phyloP scores from a whole-genome alignment of 1,140 invertebrate species.

The Asbolus verrucosus region DNA sequence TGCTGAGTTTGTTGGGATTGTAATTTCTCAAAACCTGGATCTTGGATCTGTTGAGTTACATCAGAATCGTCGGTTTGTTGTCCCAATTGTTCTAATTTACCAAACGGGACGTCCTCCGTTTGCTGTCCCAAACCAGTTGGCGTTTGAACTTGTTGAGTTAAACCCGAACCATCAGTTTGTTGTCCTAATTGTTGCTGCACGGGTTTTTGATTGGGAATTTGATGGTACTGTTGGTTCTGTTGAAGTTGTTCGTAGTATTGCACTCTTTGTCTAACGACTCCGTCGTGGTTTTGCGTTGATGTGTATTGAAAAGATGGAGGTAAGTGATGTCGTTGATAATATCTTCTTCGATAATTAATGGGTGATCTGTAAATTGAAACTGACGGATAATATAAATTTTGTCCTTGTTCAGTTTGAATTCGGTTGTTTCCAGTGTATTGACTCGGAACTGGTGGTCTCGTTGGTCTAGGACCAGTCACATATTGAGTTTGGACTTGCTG shows the following conservation, averaged over 20 bases:
- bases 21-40: too few species aligned
- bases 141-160: not conserved
- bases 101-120: too few species aligned
- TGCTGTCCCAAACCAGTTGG: not conserved
- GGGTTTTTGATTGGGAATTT: too few species aligned
- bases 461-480: too few species aligned
- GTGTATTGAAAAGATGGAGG: not conserved
- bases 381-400: too few species aligned
- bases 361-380: not conserved
- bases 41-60: conserved; percentile 14
- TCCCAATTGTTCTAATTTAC: not conserved
- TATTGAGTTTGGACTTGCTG: not conserved
- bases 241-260: not conserved
- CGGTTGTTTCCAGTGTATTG: too few species aligned
- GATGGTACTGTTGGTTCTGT: not conserved
- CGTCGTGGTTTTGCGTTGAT: not conserved
- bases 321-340: not conserved
- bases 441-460: not conserved
- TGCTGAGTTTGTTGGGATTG: too few species aligned
- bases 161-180: too few species aligned
- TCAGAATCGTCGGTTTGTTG: conserved; percentile 36
- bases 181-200: too few species aligned
- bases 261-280: not conserved
- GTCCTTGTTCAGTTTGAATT: too few species aligned
- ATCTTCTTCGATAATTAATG: not conserved